Evolutionary conservation across 2,888 invertebrate genomes (phyloP), one percentile per base, ranked within the genome.

Genomic region (Tenthredo scrophulariae): DNA sequence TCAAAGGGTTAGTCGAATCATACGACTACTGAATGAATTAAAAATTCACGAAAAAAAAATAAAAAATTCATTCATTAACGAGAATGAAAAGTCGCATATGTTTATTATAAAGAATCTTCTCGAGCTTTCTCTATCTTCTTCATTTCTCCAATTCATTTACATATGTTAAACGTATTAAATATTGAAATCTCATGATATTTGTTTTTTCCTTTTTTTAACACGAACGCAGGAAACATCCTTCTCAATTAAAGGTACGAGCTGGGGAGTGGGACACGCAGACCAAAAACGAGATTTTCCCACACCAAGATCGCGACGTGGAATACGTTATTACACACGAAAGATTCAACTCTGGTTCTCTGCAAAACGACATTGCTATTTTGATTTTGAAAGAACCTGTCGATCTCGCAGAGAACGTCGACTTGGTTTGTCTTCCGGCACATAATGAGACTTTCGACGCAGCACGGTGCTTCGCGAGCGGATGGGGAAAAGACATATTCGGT

Each of bases 241-340:
- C 84, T 0, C 89, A 91, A 0, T 90, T 97, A 80, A 93, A 92
- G 85, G 87, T 97, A 2, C 94, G 97, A 0, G 96, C 96, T 0
- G 97, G 97, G 0, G 97, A 97, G 93, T 97, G 97, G 97, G 97
- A 97, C 92, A 97, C 97, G 0, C 96, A 97, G 91, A 96, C 96
- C 0, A 95, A 94, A 58, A 94, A 94, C 75, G 97, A 97, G 90
- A 94, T 96, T 0, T 95, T 94, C 86, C 95, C 95, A 0, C 96
- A 96, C 91, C 96, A 97, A 90, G 97, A 97, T 90, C 94, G 96
- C 4, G 93, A 94, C 6, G 96, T 97, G 0, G 90, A 91, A 0
- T 94, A 94, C 7, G 93, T 96, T 0, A 91, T 95, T 0, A 91
- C 95, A 0, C 97, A 97, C 89, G 94, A 96, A 43, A 93, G 95